Conservation (phyloP, 2,113 vertebrate genomes). For the Pluvialis apricaria region DNA sequence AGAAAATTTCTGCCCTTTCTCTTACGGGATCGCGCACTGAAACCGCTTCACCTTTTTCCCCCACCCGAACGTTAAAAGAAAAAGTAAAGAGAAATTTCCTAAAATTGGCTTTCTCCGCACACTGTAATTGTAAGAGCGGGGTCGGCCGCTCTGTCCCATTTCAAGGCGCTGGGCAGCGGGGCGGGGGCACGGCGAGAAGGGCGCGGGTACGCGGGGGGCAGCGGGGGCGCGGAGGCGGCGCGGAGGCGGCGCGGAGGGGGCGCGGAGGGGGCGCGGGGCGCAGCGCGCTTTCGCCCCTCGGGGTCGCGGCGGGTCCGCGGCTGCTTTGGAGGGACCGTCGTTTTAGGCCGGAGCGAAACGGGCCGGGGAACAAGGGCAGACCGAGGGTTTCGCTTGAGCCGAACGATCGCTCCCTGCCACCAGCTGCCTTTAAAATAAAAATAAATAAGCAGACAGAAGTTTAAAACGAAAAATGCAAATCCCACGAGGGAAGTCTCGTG, state of each 20-base stretch:
- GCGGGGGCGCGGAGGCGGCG: not conserved
- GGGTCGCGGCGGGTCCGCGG: not conserved
- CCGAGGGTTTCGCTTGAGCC: not conserved
- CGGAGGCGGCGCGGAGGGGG: not conserved
- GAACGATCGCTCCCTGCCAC: not conserved
- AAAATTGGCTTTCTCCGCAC: not conserved
- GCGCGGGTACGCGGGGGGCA: not conserved
- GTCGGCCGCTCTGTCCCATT: not conserved
- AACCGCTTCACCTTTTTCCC: not conserved
- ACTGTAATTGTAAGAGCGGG: rapidly evolving
- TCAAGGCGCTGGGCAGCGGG: not conserved
- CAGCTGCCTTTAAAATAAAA: not conserved
- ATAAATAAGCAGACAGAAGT: not conserved
- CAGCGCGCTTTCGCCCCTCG: not conserved
- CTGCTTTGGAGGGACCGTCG: not conserved
- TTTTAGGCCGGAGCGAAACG: not conserved
- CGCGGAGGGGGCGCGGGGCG: too few relatives aligned
- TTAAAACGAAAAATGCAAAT: not conserved
- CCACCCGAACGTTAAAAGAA: not conserved
- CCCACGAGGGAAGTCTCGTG: rapidly evolving
- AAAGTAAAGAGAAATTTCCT: not conserved
- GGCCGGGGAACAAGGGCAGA: not conserved
- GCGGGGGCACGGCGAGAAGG: too few relatives aligned
- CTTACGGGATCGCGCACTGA: not conserved
- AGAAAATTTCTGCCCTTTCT: not conserved